phyloP scores from a whole-genome alignment of 1,140 invertebrate species.

The Ips nitidus region DNA sequence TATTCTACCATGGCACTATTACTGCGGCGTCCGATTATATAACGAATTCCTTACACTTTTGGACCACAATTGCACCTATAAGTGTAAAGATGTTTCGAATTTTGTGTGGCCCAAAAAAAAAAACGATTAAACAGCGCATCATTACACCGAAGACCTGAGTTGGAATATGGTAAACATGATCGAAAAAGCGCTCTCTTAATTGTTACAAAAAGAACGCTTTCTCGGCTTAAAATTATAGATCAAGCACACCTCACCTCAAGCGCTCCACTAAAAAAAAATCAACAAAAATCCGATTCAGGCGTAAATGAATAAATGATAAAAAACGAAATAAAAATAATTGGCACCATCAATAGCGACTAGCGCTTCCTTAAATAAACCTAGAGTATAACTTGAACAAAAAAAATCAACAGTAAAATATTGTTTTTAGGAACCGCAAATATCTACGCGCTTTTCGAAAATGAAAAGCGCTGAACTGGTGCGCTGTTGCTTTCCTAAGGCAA shows the following conservation, averaged over 20 bases:
- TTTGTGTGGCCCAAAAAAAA: slow-evolving; percentile 17
- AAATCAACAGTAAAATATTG: slow-evolving; percentile 28
- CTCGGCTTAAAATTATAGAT: not conserved
- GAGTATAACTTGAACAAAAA: slow-evolving; percentile 8
- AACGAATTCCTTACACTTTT: not conserved
- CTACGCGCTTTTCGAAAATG: slow-evolving; percentile 7
- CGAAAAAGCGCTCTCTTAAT: slow-evolving; percentile 7
- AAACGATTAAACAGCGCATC: not conserved
- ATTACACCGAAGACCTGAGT: slow-evolving; percentile 13
- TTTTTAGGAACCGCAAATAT: slow-evolving; percentile 29
- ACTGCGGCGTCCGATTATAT: slow-evolving; percentile 30
- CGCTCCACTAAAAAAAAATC: slow-evolving; percentile 11
- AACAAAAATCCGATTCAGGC: slow-evolving; percentile 13
- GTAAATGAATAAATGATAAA: slow-evolving; percentile 18
- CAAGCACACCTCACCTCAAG: slow-evolving; percentile 8
- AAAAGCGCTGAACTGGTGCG: not conserved
- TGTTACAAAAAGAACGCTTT: not conserved
- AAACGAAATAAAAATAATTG: slow-evolving; percentile 25
- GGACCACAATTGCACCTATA: slow-evolving; percentile 7
- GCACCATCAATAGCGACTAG: slow-evolving; percentile 29
- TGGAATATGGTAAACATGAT: slow-evolving; percentile 19
- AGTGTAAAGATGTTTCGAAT: not conserved
- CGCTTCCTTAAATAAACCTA: slow-evolving; percentile 20
- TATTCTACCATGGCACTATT: slow-evolving; percentile 47
- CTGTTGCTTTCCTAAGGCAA: not conserved